These are phyloP conservation scores for Cephalopholis sonnerati DNA, from an alignment of 2,113 vertebrate genomes.

Conservation along the genomic window DNA sequence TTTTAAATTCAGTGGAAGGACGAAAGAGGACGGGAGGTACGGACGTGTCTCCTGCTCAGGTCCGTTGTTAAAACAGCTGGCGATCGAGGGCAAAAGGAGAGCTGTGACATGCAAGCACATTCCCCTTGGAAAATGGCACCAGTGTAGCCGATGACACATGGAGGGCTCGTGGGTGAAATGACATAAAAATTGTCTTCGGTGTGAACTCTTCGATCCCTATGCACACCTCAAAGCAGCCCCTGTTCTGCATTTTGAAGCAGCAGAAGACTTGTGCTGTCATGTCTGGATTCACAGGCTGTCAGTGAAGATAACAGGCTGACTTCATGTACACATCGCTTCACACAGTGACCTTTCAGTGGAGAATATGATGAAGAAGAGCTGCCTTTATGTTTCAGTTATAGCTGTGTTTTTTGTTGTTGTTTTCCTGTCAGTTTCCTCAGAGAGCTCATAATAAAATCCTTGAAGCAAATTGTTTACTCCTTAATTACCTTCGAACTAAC, in stretches of 20 bases:
- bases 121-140: conserved; percentile 30
- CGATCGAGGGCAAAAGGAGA: conserved; percentile 15
- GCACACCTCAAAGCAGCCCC: conserved; percentile 3
- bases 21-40: not conserved
- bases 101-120: conserved; percentile 11
- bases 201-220: conserved; percentile 15
- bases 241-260: conserved; percentile 19
- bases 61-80: not conserved
- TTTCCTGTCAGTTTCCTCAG: conserved; percentile 3
- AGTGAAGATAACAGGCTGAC: conserved; percentile 30
- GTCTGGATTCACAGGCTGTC: conserved; percentile 45
- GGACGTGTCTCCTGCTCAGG: conserved; percentile 5
- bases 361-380: conserved; percentile 35
- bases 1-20: not conserved
- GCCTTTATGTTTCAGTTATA: conserved; percentile 40
- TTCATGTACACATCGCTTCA: conserved; percentile 19
- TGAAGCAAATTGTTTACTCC: conserved; percentile 21
- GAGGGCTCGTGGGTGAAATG: conserved; percentile 1
- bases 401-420: conserved; percentile 1
- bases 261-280: conserved; percentile 1
- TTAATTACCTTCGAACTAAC: conserved; percentile 20
- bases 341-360: conserved; percentile 13
- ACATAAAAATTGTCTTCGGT: conserved; percentile 6
- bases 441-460: conserved; percentile 14
- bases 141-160: conserved; percentile 7